Conservation (phyloP, 2,797 vertebrate genomes). For the Odontamblyopus lacepedii region DNA sequence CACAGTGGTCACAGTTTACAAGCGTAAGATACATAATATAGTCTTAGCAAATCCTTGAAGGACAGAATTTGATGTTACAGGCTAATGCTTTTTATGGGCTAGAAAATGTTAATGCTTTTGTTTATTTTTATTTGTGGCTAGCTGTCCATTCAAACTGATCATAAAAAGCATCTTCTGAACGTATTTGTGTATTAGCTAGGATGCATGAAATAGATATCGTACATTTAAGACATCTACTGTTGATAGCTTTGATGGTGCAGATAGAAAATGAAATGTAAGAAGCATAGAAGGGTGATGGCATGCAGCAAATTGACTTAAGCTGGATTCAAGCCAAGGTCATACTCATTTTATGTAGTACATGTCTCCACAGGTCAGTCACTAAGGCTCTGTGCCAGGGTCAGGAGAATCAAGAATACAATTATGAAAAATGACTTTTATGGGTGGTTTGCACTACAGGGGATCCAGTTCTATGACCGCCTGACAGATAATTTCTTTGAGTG, state of each 20-base stretch:
- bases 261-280: not conserved
- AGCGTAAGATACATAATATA: not conserved
- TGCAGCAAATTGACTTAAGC: conserved; percentile 8
- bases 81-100: not conserved
- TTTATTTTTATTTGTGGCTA: not conserved
- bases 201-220: not conserved
- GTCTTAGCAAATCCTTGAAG: not conserved
- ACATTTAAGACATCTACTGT: not conserved
- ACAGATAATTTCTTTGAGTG: conserved; percentile 2
- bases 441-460: not conserved
- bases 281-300: conserved; percentile 4
- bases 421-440: conserved; percentile 4
- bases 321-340: conserved; percentile 3
- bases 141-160: not conserved
- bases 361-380: not conserved
- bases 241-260: not conserved
- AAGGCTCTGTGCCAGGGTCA: conserved; percentile 6
- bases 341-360: conserved; percentile 5
- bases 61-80: not conserved
- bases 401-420: conserved; percentile 11
- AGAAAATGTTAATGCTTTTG: not conserved
- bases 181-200: not conserved
- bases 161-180: not conserved
- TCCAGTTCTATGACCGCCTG: not conserved
- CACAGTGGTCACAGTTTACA: conserved; percentile 19